These are phyloP conservation scores for Tetramorium parvispinum DNA, from an alignment of 1,140 invertebrate species.

Conservation along the genomic window DNA sequence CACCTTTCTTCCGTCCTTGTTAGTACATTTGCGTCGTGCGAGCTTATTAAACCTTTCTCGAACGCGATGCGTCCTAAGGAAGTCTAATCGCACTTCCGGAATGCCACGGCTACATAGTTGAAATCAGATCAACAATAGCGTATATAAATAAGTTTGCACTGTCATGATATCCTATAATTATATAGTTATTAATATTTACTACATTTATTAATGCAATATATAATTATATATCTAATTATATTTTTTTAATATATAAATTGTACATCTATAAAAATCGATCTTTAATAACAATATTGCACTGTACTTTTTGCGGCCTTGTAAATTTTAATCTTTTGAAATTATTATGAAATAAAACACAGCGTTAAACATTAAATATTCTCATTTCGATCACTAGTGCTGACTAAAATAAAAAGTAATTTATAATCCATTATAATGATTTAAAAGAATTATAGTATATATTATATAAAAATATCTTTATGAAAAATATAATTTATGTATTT, in stretches of 20 bases:
- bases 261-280: neutral
- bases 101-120: conserved; percentile 19
- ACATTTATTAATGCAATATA: neutral
- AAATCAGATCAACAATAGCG: neutral
- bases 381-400: neutral
- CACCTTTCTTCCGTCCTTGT: conserved; percentile 75
- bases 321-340: neutral
- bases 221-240: neutral
- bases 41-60: neutral
- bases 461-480: too few relatives aligned
- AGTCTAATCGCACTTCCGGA: conserved; percentile 9
- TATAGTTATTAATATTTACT: neutral
- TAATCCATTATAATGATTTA: neutral
- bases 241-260: neutral
- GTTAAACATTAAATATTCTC: neutral
- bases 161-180: neutral
- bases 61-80: neutral
- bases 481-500: conserved; percentile 3
- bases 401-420: neutral
- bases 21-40: conserved; percentile 44
- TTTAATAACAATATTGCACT: neutral
- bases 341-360: neutral
- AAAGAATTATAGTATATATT: neutral
- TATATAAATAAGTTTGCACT: neutral
- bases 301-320: neutral